Evolutionary conservation across 2,888 invertebrate species (phyloP), one percentile per base, ranked within the genome.

Genomic region (Toxonevra muliebris): DNA sequence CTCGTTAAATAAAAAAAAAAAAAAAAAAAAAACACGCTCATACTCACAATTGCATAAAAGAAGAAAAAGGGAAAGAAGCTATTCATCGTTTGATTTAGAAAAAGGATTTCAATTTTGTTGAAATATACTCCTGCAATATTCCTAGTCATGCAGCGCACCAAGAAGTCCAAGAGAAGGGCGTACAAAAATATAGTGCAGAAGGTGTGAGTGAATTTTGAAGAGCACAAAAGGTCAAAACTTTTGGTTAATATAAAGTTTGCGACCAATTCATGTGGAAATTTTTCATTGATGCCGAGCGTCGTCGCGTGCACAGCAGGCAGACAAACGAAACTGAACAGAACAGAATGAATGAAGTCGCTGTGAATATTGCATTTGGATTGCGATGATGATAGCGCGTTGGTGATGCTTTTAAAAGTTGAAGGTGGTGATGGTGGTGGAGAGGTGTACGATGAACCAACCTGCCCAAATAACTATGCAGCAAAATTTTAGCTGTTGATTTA

Each of bases 241-340:
- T 15, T 60, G 61, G 61, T 68, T 68, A 68, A 69, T 65, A 65
- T 55, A 55, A 69, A 69, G 61, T 62, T 65, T 57, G 50, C 43
- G 61, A 55, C 48, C 69, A 65, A 65, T 69, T 69, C 69, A 69
- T 65, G 69, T 65, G 69, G 69, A 69, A 61, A 65, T 65, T 69
- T 69, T 65, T 69, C 69, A 69, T 65, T 69, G 65, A 65, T 65
- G 65, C 59, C 52, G 52, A 41, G 19, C 19, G 52, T 13, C 59
- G 59, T 13, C 13, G 59, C 17, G 52, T 30, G 30, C 7, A 30
- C 30, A 30, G 3, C 30, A 30, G 30, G 7, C 30, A 30, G 3
- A 30, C 30, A 30, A 30, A 30, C 30, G 30, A 30, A 30, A 30
- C 30, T 30, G 30, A 30, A 30, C 30, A 4, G 30, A 30, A 30